Percentiles rank a stretch among this genome's conserved stretches.
phyloP scores from a whole-genome alignment of 2,113 vertebrate genomes.

The Odocoileus virginianus region DNA sequence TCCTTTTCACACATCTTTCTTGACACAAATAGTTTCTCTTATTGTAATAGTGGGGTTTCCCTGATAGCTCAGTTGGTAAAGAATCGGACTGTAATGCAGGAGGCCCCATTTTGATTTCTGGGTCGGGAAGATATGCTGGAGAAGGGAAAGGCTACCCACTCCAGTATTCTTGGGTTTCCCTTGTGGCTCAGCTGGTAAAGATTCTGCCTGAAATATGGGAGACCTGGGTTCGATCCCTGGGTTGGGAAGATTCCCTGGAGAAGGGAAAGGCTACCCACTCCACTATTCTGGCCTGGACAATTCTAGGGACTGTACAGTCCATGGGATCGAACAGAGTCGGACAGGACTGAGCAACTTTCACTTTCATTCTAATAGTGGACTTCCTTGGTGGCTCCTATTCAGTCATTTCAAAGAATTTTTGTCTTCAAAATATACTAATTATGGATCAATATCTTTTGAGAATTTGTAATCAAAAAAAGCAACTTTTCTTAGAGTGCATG shows the following conservation, averaged over 20 bases:
- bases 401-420: not conserved
- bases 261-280: not conserved
- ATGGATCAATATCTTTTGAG: not conserved
- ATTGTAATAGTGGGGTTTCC: not conserved
- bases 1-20: not conserved
- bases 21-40: not conserved
- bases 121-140: not conserved
- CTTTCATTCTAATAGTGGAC: not conserved
- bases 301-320: not conserved
- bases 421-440: not conserved
- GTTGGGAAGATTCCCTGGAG: not conserved
- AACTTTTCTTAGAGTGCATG: not conserved
- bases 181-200: not conserved
- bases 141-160: not conserved
- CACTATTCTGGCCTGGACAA: not conserved
- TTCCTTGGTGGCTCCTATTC: not conserved
- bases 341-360: not conserved
- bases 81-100: fast-evolving
- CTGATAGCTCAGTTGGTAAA: not conserved
- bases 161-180: not conserved
- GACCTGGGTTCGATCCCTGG: not conserved
- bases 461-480: not conserved
- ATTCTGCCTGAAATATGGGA: not conserved
- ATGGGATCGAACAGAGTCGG: not conserved
- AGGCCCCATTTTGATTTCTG: not conserved